These are phyloP conservation scores for Pterocles burchelli DNA, from an alignment of 2,113 vertebrate genomes.

Conservation along the genomic window DNA sequence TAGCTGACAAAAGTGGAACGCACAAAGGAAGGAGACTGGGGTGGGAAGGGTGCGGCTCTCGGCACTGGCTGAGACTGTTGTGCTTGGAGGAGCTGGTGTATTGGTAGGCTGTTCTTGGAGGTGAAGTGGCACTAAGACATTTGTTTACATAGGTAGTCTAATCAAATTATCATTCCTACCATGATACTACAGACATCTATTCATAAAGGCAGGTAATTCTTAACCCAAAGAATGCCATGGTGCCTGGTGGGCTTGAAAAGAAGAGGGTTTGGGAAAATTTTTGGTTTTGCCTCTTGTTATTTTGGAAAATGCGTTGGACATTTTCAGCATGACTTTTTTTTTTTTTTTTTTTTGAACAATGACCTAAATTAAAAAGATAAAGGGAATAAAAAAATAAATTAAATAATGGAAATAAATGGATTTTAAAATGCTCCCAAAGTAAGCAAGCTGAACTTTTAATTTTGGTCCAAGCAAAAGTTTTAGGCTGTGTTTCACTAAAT, in stretches of 20 bases:
- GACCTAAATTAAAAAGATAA: neutral
- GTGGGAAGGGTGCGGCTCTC: accelerated
- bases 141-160: neutral
- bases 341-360: neutral
- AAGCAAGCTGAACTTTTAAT: neutral
- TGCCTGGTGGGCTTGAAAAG: neutral
- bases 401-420: neutral
- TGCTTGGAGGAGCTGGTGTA: neutral
- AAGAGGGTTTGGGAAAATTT: neutral
- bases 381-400: too few relatives aligned
- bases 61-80: accelerated
- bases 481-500: neutral
- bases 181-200: accelerated
- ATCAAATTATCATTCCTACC: neutral
- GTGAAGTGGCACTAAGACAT: neutral
- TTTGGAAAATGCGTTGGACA: neutral
- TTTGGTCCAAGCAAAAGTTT: neutral
- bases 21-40: neutral
- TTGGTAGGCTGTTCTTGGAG: neutral
- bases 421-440: neutral
- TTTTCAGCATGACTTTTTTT: neutral
- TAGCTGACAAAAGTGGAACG: neutral
- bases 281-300: neutral
- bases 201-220: neutral
- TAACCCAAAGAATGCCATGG: too few relatives aligned